Evolutionary conservation across 1,140 invertebrate species (phyloP).

Genomic region (Parasteatoda tepidariorum): DNA sequence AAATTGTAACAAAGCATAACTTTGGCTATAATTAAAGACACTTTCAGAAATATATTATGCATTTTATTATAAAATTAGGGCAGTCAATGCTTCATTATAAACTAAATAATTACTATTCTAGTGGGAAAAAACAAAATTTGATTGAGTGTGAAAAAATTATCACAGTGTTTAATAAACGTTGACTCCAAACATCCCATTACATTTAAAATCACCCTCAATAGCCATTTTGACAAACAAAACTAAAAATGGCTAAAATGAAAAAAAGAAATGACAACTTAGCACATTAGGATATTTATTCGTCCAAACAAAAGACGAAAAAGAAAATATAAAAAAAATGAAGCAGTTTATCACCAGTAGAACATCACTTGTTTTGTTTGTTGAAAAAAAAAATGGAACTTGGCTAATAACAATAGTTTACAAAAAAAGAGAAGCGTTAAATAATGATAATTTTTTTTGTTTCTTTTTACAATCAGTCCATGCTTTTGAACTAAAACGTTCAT

Average conservation of each 20-base stretch:
- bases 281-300: background rate
- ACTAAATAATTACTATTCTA: constrained; percentile 11
- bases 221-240: constrained; percentile 5
- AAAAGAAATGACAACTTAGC: background rate
- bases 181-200: constrained; percentile 18
- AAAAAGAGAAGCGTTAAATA: constrained; percentile 17
- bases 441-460: background rate
- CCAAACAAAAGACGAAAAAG: background rate
- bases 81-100: constrained; percentile 24
- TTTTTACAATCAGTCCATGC: background rate
- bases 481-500: constrained; percentile 32
- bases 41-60: constrained; percentile 33
- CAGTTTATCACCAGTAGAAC: background rate
- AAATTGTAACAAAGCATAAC: too few relatives aligned
- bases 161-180: constrained; percentile 44
- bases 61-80: constrained; percentile 55
- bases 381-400: background rate
- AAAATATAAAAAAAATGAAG: background rate
- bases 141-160: constrained; percentile 46
- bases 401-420: background rate
- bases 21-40: background rate
- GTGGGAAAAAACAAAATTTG: constrained; percentile 5
- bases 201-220: background rate
- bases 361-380: background rate
- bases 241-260: constrained; percentile 5